Evolutionary conservation across 2,797 vertebrate species (phyloP).

Genomic region (Tauraco hartlaubi): DNA sequence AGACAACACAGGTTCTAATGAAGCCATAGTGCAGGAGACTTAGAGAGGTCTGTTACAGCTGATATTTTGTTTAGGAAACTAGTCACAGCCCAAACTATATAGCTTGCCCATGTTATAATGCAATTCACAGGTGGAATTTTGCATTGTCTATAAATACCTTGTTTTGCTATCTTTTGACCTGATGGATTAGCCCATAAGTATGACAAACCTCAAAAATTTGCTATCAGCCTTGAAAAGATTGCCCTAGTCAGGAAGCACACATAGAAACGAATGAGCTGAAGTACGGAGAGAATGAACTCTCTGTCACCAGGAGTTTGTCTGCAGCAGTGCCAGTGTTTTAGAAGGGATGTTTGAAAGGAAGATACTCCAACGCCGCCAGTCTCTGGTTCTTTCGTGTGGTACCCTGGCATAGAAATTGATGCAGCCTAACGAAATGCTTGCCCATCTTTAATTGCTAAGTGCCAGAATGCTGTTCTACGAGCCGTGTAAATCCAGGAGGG

Average conservation of each 20-base stretch:
- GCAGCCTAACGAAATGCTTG: not conserved
- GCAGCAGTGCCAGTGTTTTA: not conserved
- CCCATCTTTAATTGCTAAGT: not conserved
- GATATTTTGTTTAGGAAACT: not conserved
- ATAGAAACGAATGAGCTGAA: not conserved
- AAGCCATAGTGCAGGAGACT: not conserved
- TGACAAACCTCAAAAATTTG: not conserved
- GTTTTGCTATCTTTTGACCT: not conserved
- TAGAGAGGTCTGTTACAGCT: not conserved
- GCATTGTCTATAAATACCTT: not conserved
- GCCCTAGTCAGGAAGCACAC: not conserved
- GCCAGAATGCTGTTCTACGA: accelerated
- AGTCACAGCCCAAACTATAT: not conserved
- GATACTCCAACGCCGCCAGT: not conserved
- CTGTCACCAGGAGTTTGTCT: not conserved
- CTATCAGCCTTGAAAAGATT: not conserved
- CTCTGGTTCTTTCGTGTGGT: not conserved
- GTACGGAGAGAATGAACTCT: not conserved
- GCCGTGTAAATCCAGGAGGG: not conserved
- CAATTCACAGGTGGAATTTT: not conserved
- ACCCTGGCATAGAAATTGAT: not conserved
- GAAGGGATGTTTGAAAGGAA: not conserved
- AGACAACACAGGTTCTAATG: not conserved
- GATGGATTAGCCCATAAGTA: not conserved
- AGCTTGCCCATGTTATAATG: not conserved